phyloP scores from a whole-genome alignment of 2,113 vertebrate genomes.

The Caracal caracal region DNA sequence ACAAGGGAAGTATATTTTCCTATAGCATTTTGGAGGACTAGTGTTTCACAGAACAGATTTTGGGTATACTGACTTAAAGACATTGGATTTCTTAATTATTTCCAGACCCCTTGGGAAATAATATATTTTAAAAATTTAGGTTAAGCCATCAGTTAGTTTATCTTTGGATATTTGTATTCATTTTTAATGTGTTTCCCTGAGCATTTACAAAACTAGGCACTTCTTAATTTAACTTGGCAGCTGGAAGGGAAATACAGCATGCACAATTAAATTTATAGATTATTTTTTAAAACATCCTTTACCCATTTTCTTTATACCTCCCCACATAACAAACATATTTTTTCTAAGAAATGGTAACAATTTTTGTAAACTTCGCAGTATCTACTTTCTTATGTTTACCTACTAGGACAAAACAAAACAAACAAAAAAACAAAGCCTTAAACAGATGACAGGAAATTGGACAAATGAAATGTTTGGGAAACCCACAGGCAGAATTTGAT shows the following conservation, averaged over 20 bases:
- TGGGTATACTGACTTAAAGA: neutral
- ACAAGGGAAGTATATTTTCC: neutral
- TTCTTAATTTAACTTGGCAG: constrained; percentile 50
- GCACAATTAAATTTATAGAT: constrained; percentile 31
- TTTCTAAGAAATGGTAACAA: neutral
- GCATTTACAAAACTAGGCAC: neutral
- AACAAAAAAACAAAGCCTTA: neutral
- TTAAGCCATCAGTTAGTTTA: constrained; percentile 47
- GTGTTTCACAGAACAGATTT: neutral
- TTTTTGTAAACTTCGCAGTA: neutral
- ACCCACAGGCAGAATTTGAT: neutral
- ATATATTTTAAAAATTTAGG: neutral
- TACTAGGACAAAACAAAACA: neutral
- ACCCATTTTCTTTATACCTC: neutral
- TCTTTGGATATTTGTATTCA: constrained; percentile 53
- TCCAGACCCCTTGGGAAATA: constrained; percentile 17
- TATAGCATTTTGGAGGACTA: neutral
- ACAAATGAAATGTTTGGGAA: neutral
- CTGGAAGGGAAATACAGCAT: constrained; percentile 25
- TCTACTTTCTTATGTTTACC: neutral
- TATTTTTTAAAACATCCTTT: constrained; percentile 44
- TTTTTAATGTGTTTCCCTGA: constrained; percentile 55
- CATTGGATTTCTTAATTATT: constrained; percentile 22
- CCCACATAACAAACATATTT: constrained; percentile 12
- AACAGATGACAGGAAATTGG: neutral